These are phyloP conservation scores for Platerodrilus igneus DNA, from an alignment of 2,888 invertebrate genomes.

Conservation along the genomic window DNA sequence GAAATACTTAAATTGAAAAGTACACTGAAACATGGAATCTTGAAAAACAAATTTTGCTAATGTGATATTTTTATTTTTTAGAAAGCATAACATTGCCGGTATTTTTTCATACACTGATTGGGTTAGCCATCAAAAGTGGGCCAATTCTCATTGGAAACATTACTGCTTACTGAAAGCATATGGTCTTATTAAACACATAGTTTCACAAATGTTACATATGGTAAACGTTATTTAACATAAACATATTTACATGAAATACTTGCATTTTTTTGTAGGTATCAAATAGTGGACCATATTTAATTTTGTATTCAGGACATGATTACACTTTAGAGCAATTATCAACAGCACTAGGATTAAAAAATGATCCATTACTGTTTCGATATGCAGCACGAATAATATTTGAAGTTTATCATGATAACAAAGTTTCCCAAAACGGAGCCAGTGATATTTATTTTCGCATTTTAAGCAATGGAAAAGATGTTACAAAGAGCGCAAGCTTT, in stretches of 20 bases:
- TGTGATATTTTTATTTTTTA: constrained; percentile 33
- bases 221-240: constrained; percentile 45
- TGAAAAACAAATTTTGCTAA: no score
- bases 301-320: constrained; percentile 77
- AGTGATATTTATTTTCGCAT: constrained; percentile 77
- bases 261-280: constrained; percentile 35
- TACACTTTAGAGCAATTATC: constrained; percentile 82
- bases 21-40: no score
- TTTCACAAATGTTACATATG: constrained; percentile 75
- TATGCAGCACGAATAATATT: constrained; percentile 85
- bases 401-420: constrained; percentile 76
- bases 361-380: constrained; percentile 64
- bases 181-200: constrained; percentile 77
- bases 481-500: constrained; percentile 76
- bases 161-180: constrained; percentile 73
- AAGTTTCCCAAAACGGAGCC: constrained; percentile 42
- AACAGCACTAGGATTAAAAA: constrained; percentile 69
- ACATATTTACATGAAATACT: neutral
- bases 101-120: constrained; percentile 80
- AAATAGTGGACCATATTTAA: constrained; percentile 42
- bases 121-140: constrained; percentile 63
- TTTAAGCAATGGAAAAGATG: constrained; percentile 80
- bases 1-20: no score
- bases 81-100: constrained; percentile 64
- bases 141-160: constrained; percentile 56